A percentile compares a stretch with the other conserved stretches of the same genome.
Evolutionary conservation across 2,888 invertebrate genomes (phyloP).

Genomic region (Heliconius erato): DNA sequence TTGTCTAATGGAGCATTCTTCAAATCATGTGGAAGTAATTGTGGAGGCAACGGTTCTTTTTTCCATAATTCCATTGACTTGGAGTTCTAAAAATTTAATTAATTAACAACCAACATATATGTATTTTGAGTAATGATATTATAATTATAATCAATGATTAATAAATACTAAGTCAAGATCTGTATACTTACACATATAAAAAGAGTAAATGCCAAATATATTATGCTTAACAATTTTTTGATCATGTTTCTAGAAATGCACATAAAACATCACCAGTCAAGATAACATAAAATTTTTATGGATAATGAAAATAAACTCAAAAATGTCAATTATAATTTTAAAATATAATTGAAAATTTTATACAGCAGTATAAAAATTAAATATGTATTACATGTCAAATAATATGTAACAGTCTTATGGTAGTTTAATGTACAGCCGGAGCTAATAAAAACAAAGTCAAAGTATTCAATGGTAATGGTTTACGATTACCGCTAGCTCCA

Average conservation of each 20-base stretch:
- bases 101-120: not conserved
- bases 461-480: slow-evolving; percentile 69
- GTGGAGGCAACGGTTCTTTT: slow-evolving; percentile 63
- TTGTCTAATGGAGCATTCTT: slow-evolving; percentile 60
- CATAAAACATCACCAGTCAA: not conserved
- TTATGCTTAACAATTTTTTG: not conserved
- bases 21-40: slow-evolving; percentile 70
- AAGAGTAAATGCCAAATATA: slow-evolving; percentile 8
- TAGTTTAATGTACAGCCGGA: slow-evolving; percentile 71
- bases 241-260: slow-evolving; percentile 15
- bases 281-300: not conserved
- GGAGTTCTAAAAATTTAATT: slow-evolving; percentile 51
- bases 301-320: slow-evolving; percentile 12
- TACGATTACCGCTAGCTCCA: slow-evolving; percentile 78
- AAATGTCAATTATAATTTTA: not conserved
- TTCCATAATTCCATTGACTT: slow-evolving; percentile 40
- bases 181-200: slow-evolving; percentile 33
- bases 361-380: slow-evolving; percentile 48
- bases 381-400: not conserved
- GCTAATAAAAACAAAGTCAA: slow-evolving; percentile 70
- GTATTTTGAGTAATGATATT: not conserved
- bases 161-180: not conserved
- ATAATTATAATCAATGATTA: not conserved
- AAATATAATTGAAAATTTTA: slow-evolving; percentile 37
- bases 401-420: not conserved